Base-by-base conservation (phyloP, 1,140 invertebrate species). In the Penaeus indicus region DNA sequence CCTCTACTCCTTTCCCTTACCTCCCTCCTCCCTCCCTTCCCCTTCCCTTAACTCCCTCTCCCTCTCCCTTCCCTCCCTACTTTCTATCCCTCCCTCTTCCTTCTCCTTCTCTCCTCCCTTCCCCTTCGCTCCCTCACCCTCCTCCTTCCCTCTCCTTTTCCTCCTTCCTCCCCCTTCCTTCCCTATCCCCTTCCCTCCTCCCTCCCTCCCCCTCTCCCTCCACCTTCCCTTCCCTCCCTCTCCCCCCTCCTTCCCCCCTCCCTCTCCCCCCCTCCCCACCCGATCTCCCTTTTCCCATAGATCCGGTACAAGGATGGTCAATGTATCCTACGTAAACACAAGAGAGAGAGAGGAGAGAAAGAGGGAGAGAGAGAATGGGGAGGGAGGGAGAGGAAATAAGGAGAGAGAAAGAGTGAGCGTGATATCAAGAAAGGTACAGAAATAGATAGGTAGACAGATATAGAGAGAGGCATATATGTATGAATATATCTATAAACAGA, bases 91-190 rank as follows among this genome's bases (percentile, higher is more conserved):
- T 75, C 72, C 42, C 72, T 75, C 72, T 75, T 38, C 42, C 72
- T 75, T 47, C n/a, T 22, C n/a, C 75, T 27, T 2, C n/a, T 22
- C n/a, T 22, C 54, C 13, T 27, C 32, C n/a, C 38, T 47, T 22
- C n/a, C 32, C 54, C 75, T 78, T 47, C 54, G 38, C 54, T 47
- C 54, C 75, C 54, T 47, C 54, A 32, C n/a, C 75, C 54, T 47
- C 54, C 75, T 78, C 38, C 54, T 47, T 78, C 75, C 54, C 75
- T 78, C 75, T 78, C 75, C 54, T 47, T 78, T 47, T 78, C 38
- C 54, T 47, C 54, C 75, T 78, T 47, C 54, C 38, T 32, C 27
- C 47, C 72, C 47, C 72, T 77, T 42, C 16, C 72, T 10, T n/a
- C 42, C 54, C 32, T 61, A 3, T 16, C 32, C 42, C 38, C 19